Conservation (phyloP, 2,888 invertebrate species). For the Nemoura dubitans region DNA sequence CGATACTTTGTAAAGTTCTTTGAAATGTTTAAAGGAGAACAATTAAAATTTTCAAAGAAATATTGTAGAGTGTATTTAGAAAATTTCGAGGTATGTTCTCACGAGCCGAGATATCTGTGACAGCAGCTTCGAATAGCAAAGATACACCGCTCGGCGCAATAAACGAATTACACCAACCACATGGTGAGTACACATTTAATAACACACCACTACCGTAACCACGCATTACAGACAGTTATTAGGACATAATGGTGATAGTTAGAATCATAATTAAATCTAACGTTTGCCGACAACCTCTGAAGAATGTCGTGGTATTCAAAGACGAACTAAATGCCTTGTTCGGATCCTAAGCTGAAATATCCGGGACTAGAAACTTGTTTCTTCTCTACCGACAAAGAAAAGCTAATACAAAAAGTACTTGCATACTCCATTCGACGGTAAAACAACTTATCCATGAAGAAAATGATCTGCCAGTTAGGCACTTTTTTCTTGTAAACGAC, state of each 20-base stretch:
- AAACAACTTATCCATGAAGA: not conserved
- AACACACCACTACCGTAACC: not conserved
- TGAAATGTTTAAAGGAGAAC: not conserved
- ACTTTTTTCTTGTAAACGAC: not conserved
- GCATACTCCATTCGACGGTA: not conserved
- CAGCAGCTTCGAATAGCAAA: not conserved
- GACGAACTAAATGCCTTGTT: slow-evolving; percentile 5
- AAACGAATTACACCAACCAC: not conserved
- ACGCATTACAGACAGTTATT: slow-evolving; percentile 9
- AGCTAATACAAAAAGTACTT: not conserved
- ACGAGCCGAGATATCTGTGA: not conserved
- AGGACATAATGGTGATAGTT: slow-evolving; percentile 15
- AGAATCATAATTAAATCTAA: slow-evolving; percentile 17
- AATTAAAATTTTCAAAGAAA: not conserved
- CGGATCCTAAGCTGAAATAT: slow-evolving; percentile 17
- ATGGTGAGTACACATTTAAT: not conserved
- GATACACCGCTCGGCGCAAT: not conserved
- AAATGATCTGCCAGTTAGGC: slow-evolving; percentile 3
- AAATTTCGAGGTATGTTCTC: not conserved
- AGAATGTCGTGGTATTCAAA: slow-evolving; percentile 1
- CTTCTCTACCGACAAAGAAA: slow-evolving; percentile 1
- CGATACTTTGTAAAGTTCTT: not conserved
- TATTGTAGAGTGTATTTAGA: not conserved
- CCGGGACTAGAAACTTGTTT: slow-evolving; percentile 23
- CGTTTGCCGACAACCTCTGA: not conserved